Percentiles rank a stretch among this genome's conserved stretches.
phyloP scores from a whole-genome alignment of 1,140 invertebrate genomes.

The Drosophila guanche region DNA sequence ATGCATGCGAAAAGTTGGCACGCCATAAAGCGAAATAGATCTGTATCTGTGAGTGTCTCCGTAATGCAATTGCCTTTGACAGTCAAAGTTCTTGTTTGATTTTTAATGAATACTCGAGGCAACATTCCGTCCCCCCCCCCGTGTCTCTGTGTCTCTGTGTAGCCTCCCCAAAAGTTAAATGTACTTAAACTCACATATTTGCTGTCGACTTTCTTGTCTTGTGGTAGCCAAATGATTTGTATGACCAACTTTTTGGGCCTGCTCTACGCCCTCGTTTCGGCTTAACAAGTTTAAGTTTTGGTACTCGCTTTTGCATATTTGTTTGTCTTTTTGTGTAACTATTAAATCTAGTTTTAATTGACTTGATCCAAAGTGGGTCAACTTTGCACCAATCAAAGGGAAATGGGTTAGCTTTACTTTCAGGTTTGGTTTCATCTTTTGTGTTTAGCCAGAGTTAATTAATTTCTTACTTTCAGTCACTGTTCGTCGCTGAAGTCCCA shows the following conservation, averaged over 20 bases:
- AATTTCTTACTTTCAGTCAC: slow-evolving; percentile 54
- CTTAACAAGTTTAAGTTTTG: slow-evolving; percentile 57
- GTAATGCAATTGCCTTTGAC: slow-evolving; percentile 64
- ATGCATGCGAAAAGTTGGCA: slow-evolving; percentile 56
- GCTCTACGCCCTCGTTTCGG: slow-evolving; percentile 32
- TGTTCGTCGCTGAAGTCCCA: slow-evolving; percentile 7
- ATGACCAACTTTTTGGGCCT: slow-evolving; percentile 60
- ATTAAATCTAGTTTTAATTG: slow-evolving; percentile 65
- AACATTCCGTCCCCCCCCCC: slow-evolving; percentile 24
- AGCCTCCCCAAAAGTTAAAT: slow-evolving; percentile 51
- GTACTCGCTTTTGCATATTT: slow-evolving; percentile 43
- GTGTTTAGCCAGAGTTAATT: slow-evolving; percentile 51
- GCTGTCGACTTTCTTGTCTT: slow-evolving; percentile 54
- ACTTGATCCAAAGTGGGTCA: slow-evolving; percentile 42
- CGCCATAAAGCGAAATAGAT: slow-evolving; percentile 57
- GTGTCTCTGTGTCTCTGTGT: neutral
- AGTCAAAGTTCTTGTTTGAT: slow-evolving; percentile 59
- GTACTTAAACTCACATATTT: slow-evolving; percentile 62
- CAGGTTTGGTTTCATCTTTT: slow-evolving; percentile 1
- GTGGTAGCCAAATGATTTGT: slow-evolving; percentile 57
- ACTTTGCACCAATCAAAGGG: slow-evolving; percentile 13
- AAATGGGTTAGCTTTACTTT: neutral
- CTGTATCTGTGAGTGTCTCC: slow-evolving; percentile 2
- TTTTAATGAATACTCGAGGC: slow-evolving; percentile 63
- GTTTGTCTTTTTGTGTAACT: slow-evolving; percentile 39